A percentile compares a stretch with the other conserved stretches of the same genome.
Conservation (phyloP, 1,140 invertebrate genomes). For the Hirudo medicinalis region DNA sequence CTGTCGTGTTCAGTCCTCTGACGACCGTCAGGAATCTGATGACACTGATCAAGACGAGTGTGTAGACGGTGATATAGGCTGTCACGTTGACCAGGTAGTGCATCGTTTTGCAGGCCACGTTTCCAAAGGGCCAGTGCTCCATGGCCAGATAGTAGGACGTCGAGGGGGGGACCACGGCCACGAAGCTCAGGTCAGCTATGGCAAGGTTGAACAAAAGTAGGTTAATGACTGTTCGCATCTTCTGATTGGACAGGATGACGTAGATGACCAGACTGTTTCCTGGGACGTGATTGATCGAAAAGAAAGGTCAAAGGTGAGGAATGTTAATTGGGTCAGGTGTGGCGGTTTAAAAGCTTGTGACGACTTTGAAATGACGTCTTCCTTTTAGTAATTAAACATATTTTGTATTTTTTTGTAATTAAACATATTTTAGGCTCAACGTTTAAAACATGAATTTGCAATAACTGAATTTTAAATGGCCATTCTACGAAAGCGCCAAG, state of each 20-base stretch:
- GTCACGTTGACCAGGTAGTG: slow-evolving; percentile 49
- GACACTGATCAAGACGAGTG: slow-evolving; percentile 75
- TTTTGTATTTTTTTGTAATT: not conserved
- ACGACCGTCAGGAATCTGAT: slow-evolving; percentile 47
- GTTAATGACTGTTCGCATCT: slow-evolving; percentile 50
- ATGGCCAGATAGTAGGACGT: slow-evolving; percentile 23
- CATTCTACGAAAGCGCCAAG: not conserved
- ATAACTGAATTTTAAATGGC: not conserved
- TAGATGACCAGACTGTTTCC: slow-evolving; percentile 46
- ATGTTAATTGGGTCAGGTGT: not conserved
- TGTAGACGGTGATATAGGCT: slow-evolving; percentile 79
- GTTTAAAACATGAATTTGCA: not conserved
- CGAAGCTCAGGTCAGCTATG: slow-evolving; percentile 51
- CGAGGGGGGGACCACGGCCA: slow-evolving; percentile 20
- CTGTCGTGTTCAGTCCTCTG: slow-evolving; percentile 11
- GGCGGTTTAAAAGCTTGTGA: not conserved
- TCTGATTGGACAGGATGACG: slow-evolving; percentile 42
- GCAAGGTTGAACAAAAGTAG: slow-evolving; percentile 59
- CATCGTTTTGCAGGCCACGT: slow-evolving; percentile 24
- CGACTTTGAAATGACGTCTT: not conserved
- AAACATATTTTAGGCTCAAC: too few species aligned
- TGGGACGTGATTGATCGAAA: slow-evolving; percentile 26
- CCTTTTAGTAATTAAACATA: not conserved
- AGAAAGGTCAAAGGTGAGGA: not conserved
- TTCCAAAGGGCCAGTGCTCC: slow-evolving; percentile 21